Percentiles rank a stretch among this genome's conserved stretches.
Conservation (phyloP, 2,797 vertebrate species). For the Semotilus atromaculatus region DNA sequence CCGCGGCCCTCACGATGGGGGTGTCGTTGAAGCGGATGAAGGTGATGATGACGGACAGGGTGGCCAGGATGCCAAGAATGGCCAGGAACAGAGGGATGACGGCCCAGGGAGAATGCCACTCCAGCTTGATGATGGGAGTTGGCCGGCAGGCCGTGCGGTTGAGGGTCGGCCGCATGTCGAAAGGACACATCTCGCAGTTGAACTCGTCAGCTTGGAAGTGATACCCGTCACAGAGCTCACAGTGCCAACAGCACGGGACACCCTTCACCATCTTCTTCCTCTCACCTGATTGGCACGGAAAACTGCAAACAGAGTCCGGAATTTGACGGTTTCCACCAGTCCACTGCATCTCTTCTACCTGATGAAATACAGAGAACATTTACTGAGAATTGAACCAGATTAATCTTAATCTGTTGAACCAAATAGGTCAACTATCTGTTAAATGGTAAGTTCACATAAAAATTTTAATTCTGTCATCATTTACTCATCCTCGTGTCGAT, state of each 20-base stretch:
- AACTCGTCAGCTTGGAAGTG: conserved; percentile 86
- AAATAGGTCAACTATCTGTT: neutral
- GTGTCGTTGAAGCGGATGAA: conserved; percentile 88
- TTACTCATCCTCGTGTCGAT: neutral
- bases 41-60: conserved; percentile 77
- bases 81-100: conserved; percentile 84
- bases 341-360: conserved; percentile 88
- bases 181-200: conserved; percentile 84
- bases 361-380: conserved; percentile 3
- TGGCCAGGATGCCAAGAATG: conserved; percentile 85
- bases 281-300: conserved; percentile 86
- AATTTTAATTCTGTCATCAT: neutral
- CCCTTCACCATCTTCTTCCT: conserved; percentile 95
- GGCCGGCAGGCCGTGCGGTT: conserved; percentile 85
- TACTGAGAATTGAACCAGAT: neutral
- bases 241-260: conserved; percentile 94
- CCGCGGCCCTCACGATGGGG: conserved; percentile 88
- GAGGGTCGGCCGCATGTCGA: conserved; percentile 81
- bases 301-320: conserved; percentile 87
- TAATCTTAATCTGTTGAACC: neutral
- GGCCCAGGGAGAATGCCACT: conserved; percentile 88
- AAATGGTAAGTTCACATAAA: neutral
- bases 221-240: conserved; percentile 90
- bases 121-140: conserved; percentile 87
- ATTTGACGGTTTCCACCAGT: conserved; percentile 74